Conservation (phyloP, 2,797 vertebrate genomes). For the Helostoma temminkii region DNA sequence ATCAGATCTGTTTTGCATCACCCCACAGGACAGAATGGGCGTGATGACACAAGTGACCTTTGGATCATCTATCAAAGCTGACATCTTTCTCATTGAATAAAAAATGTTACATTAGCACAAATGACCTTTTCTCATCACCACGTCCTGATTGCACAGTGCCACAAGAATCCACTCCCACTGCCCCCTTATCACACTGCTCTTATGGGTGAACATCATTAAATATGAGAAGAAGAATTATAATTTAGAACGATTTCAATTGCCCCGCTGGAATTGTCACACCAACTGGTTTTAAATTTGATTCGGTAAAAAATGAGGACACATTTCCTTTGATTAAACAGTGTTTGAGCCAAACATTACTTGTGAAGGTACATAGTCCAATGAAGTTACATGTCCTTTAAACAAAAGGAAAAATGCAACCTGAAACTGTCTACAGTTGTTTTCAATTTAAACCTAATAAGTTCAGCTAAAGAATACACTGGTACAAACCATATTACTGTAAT, state of each 20-base stretch:
- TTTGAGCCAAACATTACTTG: neutral
- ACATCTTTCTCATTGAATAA: constrained; percentile 64
- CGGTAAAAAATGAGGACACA: neutral
- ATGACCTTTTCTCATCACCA: constrained; percentile 75
- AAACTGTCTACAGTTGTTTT: too few species aligned
- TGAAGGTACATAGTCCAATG: too few species aligned
- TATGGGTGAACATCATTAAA: constrained; percentile 50
- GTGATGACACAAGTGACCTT: constrained; percentile 70
- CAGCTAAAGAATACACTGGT: too few species aligned
- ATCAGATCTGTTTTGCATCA: constrained; percentile 70
- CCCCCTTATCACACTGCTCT: constrained; percentile 38
- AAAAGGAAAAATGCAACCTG: constrained; percentile 34
- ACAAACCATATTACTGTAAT: too few species aligned
- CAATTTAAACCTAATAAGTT: too few species aligned
- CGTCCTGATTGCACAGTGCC: constrained; percentile 65
- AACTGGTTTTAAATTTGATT: constrained; percentile 33
- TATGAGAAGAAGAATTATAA: constrained; percentile 33
- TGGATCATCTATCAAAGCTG: constrained; percentile 67
- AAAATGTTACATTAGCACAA: constrained; percentile 74
- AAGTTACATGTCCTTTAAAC: constrained; percentile 29
- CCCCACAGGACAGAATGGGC: constrained; percentile 65
- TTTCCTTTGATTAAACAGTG: neutral
- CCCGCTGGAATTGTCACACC: constrained; percentile 6
- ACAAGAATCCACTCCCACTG: constrained; percentile 57
- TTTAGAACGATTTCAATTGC: constrained; percentile 38